These are phyloP conservation scores for Lagopus muta DNA, from an alignment of 2,113 vertebrate species.

Conservation along the genomic window DNA sequence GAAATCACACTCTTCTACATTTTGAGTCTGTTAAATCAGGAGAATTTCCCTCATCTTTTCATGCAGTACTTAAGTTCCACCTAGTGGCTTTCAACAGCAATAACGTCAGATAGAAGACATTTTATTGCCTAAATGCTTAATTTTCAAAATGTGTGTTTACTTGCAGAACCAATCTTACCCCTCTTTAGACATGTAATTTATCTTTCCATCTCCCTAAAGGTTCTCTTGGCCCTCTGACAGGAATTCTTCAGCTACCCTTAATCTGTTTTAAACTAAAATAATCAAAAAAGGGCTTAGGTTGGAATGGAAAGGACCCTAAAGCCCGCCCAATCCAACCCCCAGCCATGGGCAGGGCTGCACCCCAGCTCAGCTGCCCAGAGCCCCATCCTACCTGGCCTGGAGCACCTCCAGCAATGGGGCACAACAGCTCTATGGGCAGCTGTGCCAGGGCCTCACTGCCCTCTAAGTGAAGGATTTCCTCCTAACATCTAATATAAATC, in stretches of 20 bases:
- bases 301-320: neutral
- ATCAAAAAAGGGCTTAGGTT: neutral
- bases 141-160: neutral
- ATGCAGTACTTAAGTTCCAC: slow-evolving; percentile 29
- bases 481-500: too few species aligned
- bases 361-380: neutral
- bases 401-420: too few species aligned
- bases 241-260: neutral
- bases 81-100: slow-evolving; percentile 31
- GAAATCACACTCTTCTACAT: neutral
- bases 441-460: too few species aligned
- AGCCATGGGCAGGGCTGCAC: too few species aligned
- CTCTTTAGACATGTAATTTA: neutral
- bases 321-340: neutral
- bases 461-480: too few species aligned
- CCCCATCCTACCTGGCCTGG: neutral
- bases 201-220: neutral
- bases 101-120: neutral
- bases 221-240: neutral
- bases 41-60: neutral
- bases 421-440: too few species aligned
- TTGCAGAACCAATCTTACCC: neutral
- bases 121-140: neutral
- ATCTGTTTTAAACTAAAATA: neutral
- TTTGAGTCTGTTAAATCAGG: neutral